These are phyloP conservation scores for Ectemnius cavifrons DNA, from an alignment of 2,888 invertebrate species.

Conservation along the genomic window DNA sequence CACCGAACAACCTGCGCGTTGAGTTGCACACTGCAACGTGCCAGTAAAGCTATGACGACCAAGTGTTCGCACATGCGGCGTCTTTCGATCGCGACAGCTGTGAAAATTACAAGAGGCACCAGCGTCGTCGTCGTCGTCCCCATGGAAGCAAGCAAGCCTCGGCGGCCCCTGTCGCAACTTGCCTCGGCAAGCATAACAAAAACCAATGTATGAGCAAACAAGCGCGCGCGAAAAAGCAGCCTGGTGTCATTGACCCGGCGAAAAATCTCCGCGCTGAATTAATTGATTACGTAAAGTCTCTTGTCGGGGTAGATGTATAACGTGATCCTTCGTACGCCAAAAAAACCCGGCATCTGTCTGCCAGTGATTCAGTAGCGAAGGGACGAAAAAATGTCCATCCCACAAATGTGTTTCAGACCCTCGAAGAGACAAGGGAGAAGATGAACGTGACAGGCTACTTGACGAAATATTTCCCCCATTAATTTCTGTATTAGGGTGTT, in stretches of 20 bases:
- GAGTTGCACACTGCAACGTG: neutral
- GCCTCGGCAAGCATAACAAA: slow-evolving; percentile 3
- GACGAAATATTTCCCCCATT: neutral
- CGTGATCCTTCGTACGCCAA: neutral
- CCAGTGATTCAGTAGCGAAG: slow-evolving; percentile 32
- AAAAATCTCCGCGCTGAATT: slow-evolving; percentile 29
- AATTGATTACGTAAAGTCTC: slow-evolving; percentile 28
- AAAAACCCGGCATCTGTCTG: slow-evolving; percentile 26
- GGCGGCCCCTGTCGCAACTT: neutral
- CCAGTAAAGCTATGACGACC: no score
- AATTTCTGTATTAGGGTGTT: neutral
- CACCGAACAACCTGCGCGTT: slow-evolving; percentile 7
- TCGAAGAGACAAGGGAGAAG: neutral
- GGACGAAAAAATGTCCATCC: slow-evolving; percentile 38
- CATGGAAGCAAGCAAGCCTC: no score
- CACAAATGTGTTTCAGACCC: slow-evolving; percentile 35
- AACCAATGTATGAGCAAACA: slow-evolving; percentile 26
- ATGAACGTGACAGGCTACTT: neutral
- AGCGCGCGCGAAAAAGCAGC: slow-evolving; percentile 17
- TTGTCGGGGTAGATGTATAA: neutral
- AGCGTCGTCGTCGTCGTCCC: no score
- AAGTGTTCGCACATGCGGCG: no score
- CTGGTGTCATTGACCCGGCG: slow-evolving; percentile 24
- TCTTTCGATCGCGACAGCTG: neutral
- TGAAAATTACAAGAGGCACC: slow-evolving; percentile 9